phyloP scores from a whole-genome alignment of 2,113 vertebrate species.

The Phycodurus eques region DNA sequence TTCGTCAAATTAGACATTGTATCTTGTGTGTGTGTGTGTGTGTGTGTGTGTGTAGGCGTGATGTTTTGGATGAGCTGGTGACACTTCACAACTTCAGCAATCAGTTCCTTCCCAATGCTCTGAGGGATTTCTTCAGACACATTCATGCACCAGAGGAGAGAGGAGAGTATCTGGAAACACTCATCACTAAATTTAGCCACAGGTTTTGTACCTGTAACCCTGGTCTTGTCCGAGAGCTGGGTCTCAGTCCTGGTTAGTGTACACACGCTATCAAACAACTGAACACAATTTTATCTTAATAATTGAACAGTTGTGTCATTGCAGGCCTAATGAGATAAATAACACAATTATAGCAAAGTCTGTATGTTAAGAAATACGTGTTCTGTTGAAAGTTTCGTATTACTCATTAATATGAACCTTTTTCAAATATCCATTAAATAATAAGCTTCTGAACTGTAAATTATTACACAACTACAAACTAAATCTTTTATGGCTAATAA shows the following conservation, averaged over 20 bases:
- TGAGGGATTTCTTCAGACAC: conserved; percentile 96
- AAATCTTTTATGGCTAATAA: neutral
- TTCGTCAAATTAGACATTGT: neutral
- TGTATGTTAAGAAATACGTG: neutral
- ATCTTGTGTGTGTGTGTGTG: conserved; percentile 5
- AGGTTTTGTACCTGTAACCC: conserved; percentile 96
- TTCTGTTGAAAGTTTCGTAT: neutral
- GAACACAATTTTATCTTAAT: neutral
- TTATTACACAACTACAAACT: neutral
- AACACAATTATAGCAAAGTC: neutral
- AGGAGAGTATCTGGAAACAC: conserved; percentile 97
- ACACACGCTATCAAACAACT: neutral
- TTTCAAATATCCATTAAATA: neutral
- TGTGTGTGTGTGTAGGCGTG: conserved; percentile 75
- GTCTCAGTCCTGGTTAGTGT: conserved; percentile 94
- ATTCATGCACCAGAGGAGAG: conserved; percentile 97
- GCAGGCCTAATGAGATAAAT: neutral
- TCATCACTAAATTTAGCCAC: conserved; percentile 98
- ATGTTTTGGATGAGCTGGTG: conserved; percentile 96
- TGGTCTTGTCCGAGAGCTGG: conserved; percentile 86
- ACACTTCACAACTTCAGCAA: conserved; percentile 98
- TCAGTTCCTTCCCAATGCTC: conserved; percentile 96
- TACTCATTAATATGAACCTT: neutral
- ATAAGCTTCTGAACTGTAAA: neutral
- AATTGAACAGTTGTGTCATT: neutral